Evolutionary conservation across 2,113 vertebrate species (phyloP).

Genomic region (Oxyruncus cristatus): DNA sequence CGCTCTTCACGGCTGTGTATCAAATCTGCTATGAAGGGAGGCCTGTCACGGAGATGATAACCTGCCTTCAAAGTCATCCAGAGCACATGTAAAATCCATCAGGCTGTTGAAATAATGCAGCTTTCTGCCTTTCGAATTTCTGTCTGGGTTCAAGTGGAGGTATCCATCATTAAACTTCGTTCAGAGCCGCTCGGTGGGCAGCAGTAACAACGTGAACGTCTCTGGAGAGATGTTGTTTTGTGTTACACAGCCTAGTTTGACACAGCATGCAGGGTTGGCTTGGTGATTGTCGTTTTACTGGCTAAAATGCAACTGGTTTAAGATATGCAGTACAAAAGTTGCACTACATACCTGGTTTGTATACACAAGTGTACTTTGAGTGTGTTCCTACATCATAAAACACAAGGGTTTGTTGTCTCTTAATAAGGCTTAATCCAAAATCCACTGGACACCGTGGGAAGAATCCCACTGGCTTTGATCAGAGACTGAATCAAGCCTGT

Average conservation of each 20-base stretch:
- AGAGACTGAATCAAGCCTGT: background rate
- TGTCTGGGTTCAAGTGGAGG: background rate
- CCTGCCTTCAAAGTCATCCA: conserved; percentile 86
- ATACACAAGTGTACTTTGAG: background rate
- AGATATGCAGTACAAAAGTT: background rate
- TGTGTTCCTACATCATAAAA: background rate
- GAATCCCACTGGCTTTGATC: background rate
- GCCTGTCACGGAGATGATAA: conserved; percentile 81
- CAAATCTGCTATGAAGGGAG: conserved; percentile 86
- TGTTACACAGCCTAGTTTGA: background rate
- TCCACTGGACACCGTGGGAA: background rate
- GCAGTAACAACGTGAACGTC: background rate
- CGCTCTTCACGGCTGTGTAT: conserved; percentile 84
- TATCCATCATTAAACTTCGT: background rate
- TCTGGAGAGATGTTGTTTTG: background rate
- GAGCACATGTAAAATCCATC: conserved; percentile 75
- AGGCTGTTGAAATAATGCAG: background rate
- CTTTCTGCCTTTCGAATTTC: background rate
- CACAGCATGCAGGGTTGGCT: background rate
- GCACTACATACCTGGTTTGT: background rate
- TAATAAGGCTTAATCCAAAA: background rate
- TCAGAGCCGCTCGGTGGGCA: background rate
- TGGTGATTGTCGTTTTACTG: background rate
- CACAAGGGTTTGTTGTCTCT: conserved; percentile 12
- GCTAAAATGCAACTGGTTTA: background rate